Evolutionary conservation across 2,888 invertebrate species (phyloP).

Genomic region (Bursaphelenchus okinawaensis): DNA sequence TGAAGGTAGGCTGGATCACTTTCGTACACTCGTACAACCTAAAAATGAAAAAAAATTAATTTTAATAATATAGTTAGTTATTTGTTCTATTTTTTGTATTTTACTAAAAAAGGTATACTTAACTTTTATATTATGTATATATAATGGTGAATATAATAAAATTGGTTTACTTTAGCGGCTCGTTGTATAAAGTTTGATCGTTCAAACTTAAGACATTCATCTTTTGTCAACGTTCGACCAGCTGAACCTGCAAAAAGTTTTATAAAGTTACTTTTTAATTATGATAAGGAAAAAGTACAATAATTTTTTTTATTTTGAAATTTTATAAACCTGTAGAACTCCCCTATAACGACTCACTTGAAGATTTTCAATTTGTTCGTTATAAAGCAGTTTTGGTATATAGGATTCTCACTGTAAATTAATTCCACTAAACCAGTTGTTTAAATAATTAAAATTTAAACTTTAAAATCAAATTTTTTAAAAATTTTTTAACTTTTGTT

Average conservation of each 20-base stretch:
- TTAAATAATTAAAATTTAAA: too few relatives aligned
- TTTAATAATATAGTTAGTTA: background rate
- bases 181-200: constrained; percentile 18
- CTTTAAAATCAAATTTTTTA: too few relatives aligned
- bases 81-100: constrained; percentile 3
- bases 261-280: background rate
- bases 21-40: constrained; percentile 37
- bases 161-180: constrained; percentile 20
- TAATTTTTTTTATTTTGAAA: too few relatives aligned
- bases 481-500: too few relatives aligned
- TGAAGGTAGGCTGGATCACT: constrained; percentile 54
- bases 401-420: too few relatives aligned
- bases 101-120: too few relatives aligned
- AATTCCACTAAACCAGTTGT: too few relatives aligned
- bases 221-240: constrained; percentile 8
- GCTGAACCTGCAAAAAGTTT: background rate
- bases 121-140: constrained; percentile 5
- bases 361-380: too few relatives aligned
- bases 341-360: too few relatives aligned
- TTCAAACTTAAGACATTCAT: constrained; percentile 23
- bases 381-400: too few relatives aligned
- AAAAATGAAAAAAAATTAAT: constrained; percentile 6
- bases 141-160: constrained; percentile 4
- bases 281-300: too few relatives aligned
- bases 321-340: too few relatives aligned